Percentiles rank a stretch among this genome's conserved stretches.
phyloP scores from a whole-genome alignment of 2,888 invertebrate species.

The Euplexia lucipara region DNA sequence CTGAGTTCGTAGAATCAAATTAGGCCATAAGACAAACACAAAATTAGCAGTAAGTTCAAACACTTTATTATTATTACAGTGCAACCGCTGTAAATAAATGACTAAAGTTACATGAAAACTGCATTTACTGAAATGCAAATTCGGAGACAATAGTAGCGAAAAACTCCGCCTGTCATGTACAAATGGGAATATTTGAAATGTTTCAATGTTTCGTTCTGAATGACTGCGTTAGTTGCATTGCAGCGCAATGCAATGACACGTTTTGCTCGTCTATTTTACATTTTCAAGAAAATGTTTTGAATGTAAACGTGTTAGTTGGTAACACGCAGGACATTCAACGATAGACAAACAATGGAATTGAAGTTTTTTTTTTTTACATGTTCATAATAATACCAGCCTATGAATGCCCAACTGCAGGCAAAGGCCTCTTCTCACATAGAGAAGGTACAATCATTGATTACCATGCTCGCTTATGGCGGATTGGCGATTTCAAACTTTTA shows the following conservation, averaged over 20 bases:
- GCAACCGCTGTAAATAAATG: neutral
- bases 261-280: conserved; percentile 24
- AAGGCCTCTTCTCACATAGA: too few relatives aligned
- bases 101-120: neutral
- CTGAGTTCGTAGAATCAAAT: too few relatives aligned
- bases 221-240: conserved; percentile 27
- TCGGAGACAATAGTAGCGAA: conserved; percentile 3
- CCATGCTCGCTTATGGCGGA: too few relatives aligned
- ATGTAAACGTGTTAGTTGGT: conserved; percentile 5
- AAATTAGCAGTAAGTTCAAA: too few relatives aligned
- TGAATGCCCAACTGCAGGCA: too few relatives aligned
- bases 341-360: conserved; percentile 2
- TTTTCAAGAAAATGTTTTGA: conserved; percentile 23
- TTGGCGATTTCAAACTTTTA: too few relatives aligned
- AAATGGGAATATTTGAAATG: conserved; percentile 29
- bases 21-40: too few relatives aligned
- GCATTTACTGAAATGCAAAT: conserved; percentile 9
- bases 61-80: neutral
- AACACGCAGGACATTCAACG: conserved; percentile 20
- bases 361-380: neutral
- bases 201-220: conserved; percentile 27
- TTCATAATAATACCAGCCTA: too few relatives aligned
- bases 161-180: conserved; percentile 15
- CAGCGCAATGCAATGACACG: conserved; percentile 30
- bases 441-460: too few relatives aligned